Percentiles rank a stretch among this genome's conserved stretches.
Evolutionary conservation across 2,113 vertebrate species (phyloP).

Genomic region (Suricata suricatta): DNA sequence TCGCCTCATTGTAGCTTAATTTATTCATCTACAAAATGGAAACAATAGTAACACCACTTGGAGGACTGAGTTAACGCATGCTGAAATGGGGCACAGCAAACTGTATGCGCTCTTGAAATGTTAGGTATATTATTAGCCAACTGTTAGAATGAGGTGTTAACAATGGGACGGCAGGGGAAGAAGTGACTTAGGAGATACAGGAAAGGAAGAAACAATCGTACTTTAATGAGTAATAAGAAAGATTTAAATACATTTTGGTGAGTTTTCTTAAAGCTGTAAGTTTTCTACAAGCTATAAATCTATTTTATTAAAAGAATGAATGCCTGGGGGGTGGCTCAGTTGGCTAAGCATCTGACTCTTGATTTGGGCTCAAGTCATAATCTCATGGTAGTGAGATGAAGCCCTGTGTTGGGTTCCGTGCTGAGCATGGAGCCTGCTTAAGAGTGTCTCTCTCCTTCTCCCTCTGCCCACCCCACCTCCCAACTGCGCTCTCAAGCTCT

Average conservation of each 20-base stretch:
- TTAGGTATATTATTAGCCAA: background rate
- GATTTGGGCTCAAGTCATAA: no score
- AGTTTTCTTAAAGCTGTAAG: background rate
- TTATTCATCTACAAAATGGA: background rate
- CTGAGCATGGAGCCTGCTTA: no score
- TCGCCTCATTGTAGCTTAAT: background rate
- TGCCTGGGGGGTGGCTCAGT: no score
- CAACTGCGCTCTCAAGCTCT: no score
- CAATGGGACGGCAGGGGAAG: background rate
- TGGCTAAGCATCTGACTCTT: no score
- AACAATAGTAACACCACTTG: background rate
- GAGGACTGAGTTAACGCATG: background rate
- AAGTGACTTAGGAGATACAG: background rate
- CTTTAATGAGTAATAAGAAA: background rate
- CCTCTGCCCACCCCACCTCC: no score
- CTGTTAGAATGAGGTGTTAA: background rate
- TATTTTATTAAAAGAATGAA: background rate
- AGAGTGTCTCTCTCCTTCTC: no score
- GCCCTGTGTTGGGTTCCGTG: no score
- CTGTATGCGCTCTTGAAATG: rapidly evolving
- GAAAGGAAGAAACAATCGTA: background rate
- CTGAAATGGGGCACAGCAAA: background rate
- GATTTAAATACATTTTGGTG: background rate
- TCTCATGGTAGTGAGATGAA: no score
- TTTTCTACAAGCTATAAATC: background rate